phyloP scores from a whole-genome alignment of 2,113 vertebrate genomes.

The Colaptes auratus region DNA sequence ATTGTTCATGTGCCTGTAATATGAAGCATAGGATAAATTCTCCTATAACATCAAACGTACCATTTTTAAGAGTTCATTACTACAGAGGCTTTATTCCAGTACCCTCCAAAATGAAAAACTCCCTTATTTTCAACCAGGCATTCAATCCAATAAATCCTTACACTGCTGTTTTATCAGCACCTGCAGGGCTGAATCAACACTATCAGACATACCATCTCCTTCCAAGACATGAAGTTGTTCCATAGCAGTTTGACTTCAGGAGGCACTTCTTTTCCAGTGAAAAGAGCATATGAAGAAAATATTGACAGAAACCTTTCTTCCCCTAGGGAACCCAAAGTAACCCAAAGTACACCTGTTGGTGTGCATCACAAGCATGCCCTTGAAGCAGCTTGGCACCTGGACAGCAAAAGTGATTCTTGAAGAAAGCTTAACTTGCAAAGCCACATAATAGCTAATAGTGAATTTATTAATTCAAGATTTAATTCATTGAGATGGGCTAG shows the following conservation, averaged over 20 bases:
- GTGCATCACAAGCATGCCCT: neutral
- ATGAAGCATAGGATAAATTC: neutral
- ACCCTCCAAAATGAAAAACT: neutral
- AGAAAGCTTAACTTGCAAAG: neutral
- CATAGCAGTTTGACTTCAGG: neutral
- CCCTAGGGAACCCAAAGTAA: neutral
- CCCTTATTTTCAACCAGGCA: neutral
- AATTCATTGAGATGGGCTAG: constrained; percentile 9
- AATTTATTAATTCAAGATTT: constrained; percentile 29
- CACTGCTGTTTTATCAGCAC: neutral
- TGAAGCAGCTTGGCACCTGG: neutral
- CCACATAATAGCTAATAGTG: neutral
- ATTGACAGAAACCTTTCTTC: neutral
- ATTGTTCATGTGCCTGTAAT: neutral
- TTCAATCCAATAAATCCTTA: neutral
- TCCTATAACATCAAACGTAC: neutral
- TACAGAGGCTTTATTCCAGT: neutral
- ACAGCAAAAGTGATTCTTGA: neutral
- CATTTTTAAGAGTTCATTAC: neutral
- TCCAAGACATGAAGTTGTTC: neutral
- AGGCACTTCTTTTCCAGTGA: neutral
- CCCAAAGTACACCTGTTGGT: too few species aligned
- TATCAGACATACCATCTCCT: neutral
- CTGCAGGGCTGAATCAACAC: neutral
- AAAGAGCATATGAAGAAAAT: neutral